A percentile compares a stretch with the other conserved stretches of the same genome.
phyloP scores from a whole-genome alignment of 2,797 vertebrate species.

The Clamator glandarius region DNA sequence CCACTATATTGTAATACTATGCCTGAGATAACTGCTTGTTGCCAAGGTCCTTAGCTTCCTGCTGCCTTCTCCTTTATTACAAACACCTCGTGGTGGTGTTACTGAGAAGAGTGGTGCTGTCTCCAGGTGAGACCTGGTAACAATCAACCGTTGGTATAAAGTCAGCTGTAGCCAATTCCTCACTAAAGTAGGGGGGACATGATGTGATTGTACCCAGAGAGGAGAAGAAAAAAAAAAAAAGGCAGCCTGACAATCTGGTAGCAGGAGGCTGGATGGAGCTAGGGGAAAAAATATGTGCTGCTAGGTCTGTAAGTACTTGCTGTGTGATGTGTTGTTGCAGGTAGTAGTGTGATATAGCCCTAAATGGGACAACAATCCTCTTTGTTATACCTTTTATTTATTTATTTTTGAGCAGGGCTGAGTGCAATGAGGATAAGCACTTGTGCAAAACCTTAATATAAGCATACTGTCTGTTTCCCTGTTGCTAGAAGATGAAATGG shows the following conservation, averaged over 20 bases:
- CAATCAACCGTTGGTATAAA: background rate
- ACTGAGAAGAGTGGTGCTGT: background rate
- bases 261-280: background rate
- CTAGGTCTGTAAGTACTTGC: background rate
- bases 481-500: background rate
- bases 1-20: background rate
- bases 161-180: background rate
- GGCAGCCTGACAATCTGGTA: accelerated
- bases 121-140: background rate
- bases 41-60: background rate
- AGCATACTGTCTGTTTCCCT: background rate
- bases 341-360: background rate
- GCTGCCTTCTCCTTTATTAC: background rate
- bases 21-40: background rate
- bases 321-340: background rate
- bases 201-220: accelerated
- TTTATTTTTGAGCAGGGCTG: background rate
- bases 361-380: background rate
- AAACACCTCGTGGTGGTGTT: background rate
- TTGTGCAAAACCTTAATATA: background rate
- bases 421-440: background rate
- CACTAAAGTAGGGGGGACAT: background rate
- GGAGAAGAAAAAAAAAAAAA: background rate
- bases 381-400: background rate
- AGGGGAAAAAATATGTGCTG: background rate